These are phyloP conservation scores for Pimephales promelas DNA, from an alignment of 2,113 vertebrate genomes.

Conservation along the genomic window DNA sequence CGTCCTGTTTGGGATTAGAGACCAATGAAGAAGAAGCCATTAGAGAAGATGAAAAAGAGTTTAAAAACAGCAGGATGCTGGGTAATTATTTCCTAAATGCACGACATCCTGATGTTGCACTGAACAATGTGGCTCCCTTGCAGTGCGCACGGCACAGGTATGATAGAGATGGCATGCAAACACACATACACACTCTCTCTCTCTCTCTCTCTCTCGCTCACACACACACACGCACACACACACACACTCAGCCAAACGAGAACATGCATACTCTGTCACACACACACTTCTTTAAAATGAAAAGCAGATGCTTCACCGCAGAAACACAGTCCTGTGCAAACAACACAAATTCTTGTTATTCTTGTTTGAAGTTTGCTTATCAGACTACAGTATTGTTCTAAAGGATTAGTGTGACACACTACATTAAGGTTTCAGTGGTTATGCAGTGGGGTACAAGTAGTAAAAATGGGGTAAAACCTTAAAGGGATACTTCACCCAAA, in stretches of 20 bases:
- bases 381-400: conserved; percentile 41
- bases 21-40: conserved; percentile 85
- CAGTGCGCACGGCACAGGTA: conserved; percentile 67
- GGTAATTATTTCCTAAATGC: conserved; percentile 84
- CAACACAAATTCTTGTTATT: conserved; percentile 41
- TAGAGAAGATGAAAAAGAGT: conserved; percentile 81
- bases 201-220: neutral
- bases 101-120: conserved; percentile 76
- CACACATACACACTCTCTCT: neutral
- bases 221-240: conserved; percentile 2
- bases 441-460: neutral
- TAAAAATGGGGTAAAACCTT: neutral
- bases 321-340: conserved; percentile 38
- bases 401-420: conserved; percentile 39
- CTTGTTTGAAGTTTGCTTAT: conserved; percentile 45
- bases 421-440: conserved; percentile 20
- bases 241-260: neutral
- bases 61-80: conserved; percentile 81
- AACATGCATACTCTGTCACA: neutral
- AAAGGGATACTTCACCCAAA: too few species aligned
- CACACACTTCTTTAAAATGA: conserved; percentile 21
- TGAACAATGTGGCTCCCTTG: conserved; percentile 72
- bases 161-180: conserved; percentile 71
- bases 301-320: conserved; percentile 34
- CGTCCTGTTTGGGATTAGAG: conserved; percentile 86